phyloP scores from a whole-genome alignment of 2,888 invertebrate species.

The Chaitophorus viminalis region DNA sequence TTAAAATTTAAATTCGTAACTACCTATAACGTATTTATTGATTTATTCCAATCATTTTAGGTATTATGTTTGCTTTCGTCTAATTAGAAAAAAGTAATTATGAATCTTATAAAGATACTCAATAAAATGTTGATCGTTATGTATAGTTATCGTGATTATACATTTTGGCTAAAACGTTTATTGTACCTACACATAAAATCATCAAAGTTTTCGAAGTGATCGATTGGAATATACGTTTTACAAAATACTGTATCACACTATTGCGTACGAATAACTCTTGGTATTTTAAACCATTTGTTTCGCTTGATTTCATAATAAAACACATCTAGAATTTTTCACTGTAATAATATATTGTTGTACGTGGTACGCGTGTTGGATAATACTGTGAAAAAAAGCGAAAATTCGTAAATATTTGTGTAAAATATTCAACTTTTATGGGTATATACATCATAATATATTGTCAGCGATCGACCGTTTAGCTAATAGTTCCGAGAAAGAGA shows the following conservation, averaged over 20 bases:
- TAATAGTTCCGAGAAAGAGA: too few relatives aligned
- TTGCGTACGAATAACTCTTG: too few relatives aligned
- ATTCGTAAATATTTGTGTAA: too few relatives aligned
- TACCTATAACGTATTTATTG: not conserved
- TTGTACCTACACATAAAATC: not conserved
- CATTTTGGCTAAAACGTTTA: constrained; percentile 19
- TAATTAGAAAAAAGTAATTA: constrained; percentile 51
- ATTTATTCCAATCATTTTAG: not conserved
- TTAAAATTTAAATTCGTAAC: not conserved
- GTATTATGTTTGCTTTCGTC: constrained; percentile 4
- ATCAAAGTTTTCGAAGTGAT: not conserved
- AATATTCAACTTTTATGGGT: too few relatives aligned
- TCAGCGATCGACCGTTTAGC: too few relatives aligned
- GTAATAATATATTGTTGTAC: too few relatives aligned
- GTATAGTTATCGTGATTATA: not conserved
- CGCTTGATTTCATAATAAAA: not conserved
- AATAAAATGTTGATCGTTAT: not conserved
- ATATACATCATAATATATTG: too few relatives aligned
- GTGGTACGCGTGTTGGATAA: too few relatives aligned
- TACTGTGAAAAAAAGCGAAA: too few relatives aligned
- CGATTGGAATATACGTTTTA: not conserved
- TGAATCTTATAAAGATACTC: not conserved
- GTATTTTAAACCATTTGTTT: not conserved
- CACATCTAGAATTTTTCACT: not conserved
- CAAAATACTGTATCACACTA: too few relatives aligned